Conservation (phyloP, 2,797 vertebrate species). For the Scomberomorus guttatus region DNA sequence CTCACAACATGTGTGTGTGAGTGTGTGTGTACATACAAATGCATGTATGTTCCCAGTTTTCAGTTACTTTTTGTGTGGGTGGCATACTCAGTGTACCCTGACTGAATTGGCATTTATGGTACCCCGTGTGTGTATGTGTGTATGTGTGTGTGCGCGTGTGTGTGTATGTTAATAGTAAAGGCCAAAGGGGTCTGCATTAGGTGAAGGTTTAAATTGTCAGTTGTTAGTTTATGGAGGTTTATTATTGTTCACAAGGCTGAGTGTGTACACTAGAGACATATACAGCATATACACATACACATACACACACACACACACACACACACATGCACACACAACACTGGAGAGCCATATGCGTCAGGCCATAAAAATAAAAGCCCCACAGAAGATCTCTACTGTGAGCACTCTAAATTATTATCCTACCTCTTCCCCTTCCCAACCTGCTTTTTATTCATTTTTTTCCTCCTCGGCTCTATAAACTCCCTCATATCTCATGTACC, state of each 20-base stretch:
- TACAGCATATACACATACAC: slow-evolving; percentile 13
- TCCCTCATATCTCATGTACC: slow-evolving; percentile 18
- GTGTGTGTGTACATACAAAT: neutral
- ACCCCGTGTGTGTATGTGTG: neutral
- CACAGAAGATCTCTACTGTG: slow-evolving; percentile 58
- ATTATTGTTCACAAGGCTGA: slow-evolving; percentile 65
- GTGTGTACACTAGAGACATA: slow-evolving; percentile 58
- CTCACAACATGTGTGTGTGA: too few species aligned
- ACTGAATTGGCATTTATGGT: slow-evolving; percentile 2
- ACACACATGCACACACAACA: slow-evolving; percentile 28
- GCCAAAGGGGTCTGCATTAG: slow-evolving; percentile 18
- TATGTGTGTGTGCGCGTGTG: slow-evolving; percentile 24
- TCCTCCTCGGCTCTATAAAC: slow-evolving; percentile 8
- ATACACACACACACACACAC: slow-evolving; percentile 11
- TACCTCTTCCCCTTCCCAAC: slow-evolving; percentile 38
- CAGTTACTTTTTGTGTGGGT: slow-evolving; percentile 12
- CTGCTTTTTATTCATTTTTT: slow-evolving; percentile 37
- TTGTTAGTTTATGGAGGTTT: slow-evolving; percentile 73
- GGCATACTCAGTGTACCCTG: neutral
- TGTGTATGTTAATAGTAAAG: slow-evolving; percentile 39
- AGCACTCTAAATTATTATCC: slow-evolving; percentile 71
- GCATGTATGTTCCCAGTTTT: slow-evolving; percentile 25
- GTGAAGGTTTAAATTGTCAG: slow-evolving; percentile 68
- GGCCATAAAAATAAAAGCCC: slow-evolving; percentile 76
- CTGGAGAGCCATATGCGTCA: slow-evolving; percentile 46